Evolutionary conservation across 2,797 vertebrate genomes (phyloP), one percentile per base, ranked within the genome.

Genomic region (Galago senegalensis): DNA sequence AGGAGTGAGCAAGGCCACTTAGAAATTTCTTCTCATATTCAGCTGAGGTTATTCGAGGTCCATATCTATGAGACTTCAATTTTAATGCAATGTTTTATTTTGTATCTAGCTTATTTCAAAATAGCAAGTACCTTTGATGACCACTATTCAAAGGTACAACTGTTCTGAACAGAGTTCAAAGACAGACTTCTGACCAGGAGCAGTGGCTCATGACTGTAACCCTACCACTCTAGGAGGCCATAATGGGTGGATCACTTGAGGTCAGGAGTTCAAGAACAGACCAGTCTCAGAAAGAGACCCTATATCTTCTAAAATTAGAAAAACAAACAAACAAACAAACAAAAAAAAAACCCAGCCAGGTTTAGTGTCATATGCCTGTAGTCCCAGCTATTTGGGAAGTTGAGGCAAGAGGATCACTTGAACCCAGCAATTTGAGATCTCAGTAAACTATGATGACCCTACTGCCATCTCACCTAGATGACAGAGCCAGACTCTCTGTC

Each of bases 91-190:
- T 21, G 1, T 29, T 93, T 92, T 61, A 31, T 89, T 88, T 83
- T 93, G 16, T 31, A 94, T 65, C 23, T 80, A 63, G 80, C 80
- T 72, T 93, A 31, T 89, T 86, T 60, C 53, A 60, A 56, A 67
- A 83, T 73, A 43, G 7, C 14, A 86, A 95, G 81, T 31, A 29
- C 1, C 11, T 43, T 46, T 17, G 0, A 49, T 11, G 49, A 58
- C 29, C 80, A 0, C 20, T 89, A 12, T 76, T 89, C n/a, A 89
- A 84, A 89, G 25, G 80, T 3, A 60, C 3, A 12, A 7, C 21
- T 95, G 2, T 40, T 81, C 60, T 40, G 37, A 60, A 67, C 31
- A 87, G 5, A 87, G 4, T 75, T 90, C 34, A 53, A 34, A n/a
- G 65, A 69, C n/a, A 17, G 65, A 69, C 20, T 67, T 69, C 17